Evolutionary conservation across 2,888 invertebrate species (phyloP), one percentile per base, ranked within the genome.

Genomic region (Apotomis capreana): DNA sequence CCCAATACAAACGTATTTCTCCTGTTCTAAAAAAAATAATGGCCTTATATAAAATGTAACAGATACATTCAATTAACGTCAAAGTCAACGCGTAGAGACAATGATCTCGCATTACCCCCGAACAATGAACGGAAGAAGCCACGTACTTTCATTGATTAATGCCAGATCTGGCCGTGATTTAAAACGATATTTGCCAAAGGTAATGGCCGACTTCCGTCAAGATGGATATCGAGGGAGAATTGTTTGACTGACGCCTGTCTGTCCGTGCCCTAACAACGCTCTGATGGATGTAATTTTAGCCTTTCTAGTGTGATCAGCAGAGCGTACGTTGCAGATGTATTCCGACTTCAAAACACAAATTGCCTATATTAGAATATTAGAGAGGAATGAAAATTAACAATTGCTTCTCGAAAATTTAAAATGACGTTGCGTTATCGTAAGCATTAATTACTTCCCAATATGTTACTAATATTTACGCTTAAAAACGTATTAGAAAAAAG

Each of bases 121-220:
- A 83, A 90, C 91, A 90, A 91, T 88, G 87, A 83, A 81, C 89
- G 90, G 89, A 90, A 89, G 85, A 72, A 84, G 82, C 78, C 77
- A 76, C 79, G 82, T 82, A 84, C 84, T 86, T 85, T 85, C 82
- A 85, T 86, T 86, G 87, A 90, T 88, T 85, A 86, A 87, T 87
- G 85, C 81, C 82, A 81, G 81, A 84, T 85, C 81, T 82, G 79
- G 76, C 76, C 84, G 82, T 82, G 85, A 83, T 84, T 80, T 80
- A 81, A 80, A 77, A 76, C 79, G 74, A 80, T 81, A 87, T 87
- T 85, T 83, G 83, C 84, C 76, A 79, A 78, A 80, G 77, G 82
- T 87, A 87, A 87, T 86, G 78, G 78, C 77, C 76, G 73, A 79
- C 82, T 84, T 88, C 87, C 86, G 82, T 73, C 74, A 78, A 80